A percentile compares a stretch with the other conserved stretches of the same genome.
Conservation (phyloP, 1,140 invertebrate species). For the Drosophila kanapiae region DNA sequence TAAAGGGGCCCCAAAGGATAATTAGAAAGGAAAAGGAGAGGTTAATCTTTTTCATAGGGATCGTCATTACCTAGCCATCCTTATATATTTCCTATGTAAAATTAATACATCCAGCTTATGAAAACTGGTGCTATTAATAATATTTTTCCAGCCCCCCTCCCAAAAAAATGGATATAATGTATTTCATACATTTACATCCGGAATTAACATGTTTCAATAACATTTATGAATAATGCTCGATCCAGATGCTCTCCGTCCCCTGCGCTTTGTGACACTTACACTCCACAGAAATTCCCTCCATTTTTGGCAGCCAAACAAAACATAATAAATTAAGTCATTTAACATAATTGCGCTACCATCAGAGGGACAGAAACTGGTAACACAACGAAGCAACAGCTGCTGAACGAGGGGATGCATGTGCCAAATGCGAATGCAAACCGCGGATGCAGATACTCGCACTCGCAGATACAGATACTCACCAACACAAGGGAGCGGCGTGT, state of each 20-base stretch:
- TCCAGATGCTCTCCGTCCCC: constrained; percentile 8
- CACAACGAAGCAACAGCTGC: constrained; percentile 68
- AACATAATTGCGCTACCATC: constrained; percentile 80
- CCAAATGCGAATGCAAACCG: constrained; percentile 45
- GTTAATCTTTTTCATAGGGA: neutral
- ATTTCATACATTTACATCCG: constrained; percentile 22
- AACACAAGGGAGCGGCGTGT: constrained; percentile 69
- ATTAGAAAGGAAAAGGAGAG: constrained; percentile 4
- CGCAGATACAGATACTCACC: constrained; percentile 14
- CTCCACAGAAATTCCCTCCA: constrained; percentile 45
- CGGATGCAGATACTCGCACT: constrained; percentile 16
- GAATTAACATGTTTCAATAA: constrained; percentile 39
- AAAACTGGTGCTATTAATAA: neutral
- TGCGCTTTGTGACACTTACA: constrained; percentile 46
- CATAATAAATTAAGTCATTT: constrained; percentile 82
- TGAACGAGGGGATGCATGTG: constrained; percentile 75
- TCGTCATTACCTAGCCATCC: neutral
- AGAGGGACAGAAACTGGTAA: constrained; percentile 31
- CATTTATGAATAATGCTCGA: constrained; percentile 24
- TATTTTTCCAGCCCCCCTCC: neutral
- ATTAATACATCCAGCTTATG: neutral
- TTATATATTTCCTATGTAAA: constrained; percentile 3
- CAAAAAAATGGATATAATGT: neutral
- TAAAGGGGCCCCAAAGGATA: neutral
- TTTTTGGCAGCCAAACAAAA: constrained; percentile 72